These are phyloP conservation scores for Cochlearius cochlearius DNA, from an alignment of 2,113 vertebrate genomes.

Conservation along the genomic window DNA sequence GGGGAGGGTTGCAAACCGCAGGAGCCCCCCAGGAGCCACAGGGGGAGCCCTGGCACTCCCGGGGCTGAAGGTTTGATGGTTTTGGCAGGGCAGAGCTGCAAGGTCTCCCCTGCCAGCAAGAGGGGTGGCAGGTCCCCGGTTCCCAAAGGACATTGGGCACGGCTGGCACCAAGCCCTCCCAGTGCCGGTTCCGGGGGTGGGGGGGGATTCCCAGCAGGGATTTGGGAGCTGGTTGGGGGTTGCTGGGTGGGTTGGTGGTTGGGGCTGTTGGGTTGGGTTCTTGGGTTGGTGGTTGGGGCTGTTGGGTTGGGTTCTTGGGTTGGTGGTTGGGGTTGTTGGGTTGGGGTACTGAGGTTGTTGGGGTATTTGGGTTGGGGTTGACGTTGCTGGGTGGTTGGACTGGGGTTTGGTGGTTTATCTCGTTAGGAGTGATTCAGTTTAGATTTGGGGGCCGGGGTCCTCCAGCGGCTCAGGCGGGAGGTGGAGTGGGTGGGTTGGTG, in stretches of 20 bases:
- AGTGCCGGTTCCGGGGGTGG: accelerated
- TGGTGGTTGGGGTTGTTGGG: neutral
- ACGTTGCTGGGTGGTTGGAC: no score
- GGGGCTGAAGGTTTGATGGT: neutral
- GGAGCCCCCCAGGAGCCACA: neutral
- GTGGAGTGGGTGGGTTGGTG: neutral
- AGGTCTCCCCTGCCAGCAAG: neutral
- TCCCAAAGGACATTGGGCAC: neutral
- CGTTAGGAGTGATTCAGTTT: neutral
- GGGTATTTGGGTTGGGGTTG: neutral
- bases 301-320: neutral
- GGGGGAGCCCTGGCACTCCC: neutral
- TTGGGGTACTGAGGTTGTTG: neutral
- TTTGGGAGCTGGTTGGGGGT: accelerated
- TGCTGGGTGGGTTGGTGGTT: no score
- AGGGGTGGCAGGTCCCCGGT: neutral
- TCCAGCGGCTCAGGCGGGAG: neutral
- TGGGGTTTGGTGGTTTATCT: neutral
- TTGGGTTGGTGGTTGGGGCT: neutral
- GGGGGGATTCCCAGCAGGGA: no score
- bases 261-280: neutral
- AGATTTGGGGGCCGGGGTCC: neutral
- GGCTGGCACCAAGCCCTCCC: accelerated
- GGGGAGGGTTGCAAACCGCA: neutral
- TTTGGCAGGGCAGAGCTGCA: neutral